A percentile compares a stretch with the other conserved stretches of the same genome.
Evolutionary conservation across 2,797 vertebrate genomes (phyloP).

Genomic region (Pseudochirops corinnae): DNA sequence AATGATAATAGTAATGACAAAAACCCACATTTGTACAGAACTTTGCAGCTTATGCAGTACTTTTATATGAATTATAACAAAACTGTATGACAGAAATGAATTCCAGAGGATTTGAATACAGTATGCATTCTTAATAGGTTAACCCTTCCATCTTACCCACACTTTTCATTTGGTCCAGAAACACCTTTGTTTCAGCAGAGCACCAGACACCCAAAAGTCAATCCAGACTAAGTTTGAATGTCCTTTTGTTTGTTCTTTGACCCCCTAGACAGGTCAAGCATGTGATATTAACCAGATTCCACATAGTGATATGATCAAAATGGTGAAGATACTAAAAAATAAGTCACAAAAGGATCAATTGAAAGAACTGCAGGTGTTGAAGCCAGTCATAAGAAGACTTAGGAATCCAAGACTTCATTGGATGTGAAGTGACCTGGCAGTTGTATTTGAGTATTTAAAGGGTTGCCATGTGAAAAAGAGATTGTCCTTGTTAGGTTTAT

Average conservation of each 20-base stretch:
- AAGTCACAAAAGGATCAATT: background rate
- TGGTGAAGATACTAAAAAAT: background rate
- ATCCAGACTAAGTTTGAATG: background rate
- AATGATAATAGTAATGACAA: background rate
- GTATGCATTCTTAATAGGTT: background rate
- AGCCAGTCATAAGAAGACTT: background rate
- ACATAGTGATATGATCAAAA: background rate
- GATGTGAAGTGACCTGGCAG: background rate
- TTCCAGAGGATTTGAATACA: background rate
- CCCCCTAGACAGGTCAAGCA: background rate
- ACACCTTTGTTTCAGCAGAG: background rate
- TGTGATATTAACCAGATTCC: background rate
- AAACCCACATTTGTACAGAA: background rate
- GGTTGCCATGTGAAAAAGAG: background rate
- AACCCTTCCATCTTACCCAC: background rate
- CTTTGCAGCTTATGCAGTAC: background rate
- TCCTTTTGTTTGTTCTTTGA: background rate
- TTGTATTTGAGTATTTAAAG: background rate
- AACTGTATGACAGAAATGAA: background rate
- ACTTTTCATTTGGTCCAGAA: background rate
- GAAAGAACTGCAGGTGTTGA: background rate
- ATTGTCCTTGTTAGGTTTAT: background rate
- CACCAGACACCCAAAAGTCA: background rate
- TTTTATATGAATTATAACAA: background rate
- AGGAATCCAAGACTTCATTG: background rate